A percentile compares a stretch with the other conserved stretches of the same genome.
Evolutionary conservation across 2,113 vertebrate genomes (phyloP).

Genomic region (Gallinago undulata): DNA sequence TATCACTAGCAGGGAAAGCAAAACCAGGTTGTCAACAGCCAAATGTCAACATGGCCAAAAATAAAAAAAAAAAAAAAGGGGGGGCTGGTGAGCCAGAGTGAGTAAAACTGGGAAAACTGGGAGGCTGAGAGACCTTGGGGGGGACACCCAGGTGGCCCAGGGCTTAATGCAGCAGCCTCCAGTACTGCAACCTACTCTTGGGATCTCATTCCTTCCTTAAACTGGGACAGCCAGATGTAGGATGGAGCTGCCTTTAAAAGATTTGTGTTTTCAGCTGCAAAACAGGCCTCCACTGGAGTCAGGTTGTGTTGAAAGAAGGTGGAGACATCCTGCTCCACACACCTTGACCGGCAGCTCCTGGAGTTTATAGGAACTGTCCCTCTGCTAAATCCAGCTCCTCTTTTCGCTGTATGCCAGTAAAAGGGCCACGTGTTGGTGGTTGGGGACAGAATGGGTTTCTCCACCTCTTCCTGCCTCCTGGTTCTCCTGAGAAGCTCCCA

Average conservation of each 20-base stretch:
- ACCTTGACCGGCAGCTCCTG: neutral
- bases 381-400: neutral
- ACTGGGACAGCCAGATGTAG: neutral
- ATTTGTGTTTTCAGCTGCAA: neutral
- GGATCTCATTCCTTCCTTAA: neutral
- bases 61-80: neutral
- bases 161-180: fast-evolving
- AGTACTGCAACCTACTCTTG: fast-evolving
- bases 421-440: fast-evolving
- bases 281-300: neutral
- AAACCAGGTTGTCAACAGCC: neutral
- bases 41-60: neutral
- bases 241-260: neutral
- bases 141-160: neutral
- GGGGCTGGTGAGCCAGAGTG: neutral
- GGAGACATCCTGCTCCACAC: neutral
- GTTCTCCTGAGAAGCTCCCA: neutral
- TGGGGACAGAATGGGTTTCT: neutral
- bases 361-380: neutral
- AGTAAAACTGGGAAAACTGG: neutral
- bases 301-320: neutral
- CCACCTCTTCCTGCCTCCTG: neutral
- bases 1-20: neutral
- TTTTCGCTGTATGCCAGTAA: neutral
- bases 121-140: neutral